Conservation (phyloP, 1,140 invertebrate species). For the Meloidogyne hapla region DNA sequence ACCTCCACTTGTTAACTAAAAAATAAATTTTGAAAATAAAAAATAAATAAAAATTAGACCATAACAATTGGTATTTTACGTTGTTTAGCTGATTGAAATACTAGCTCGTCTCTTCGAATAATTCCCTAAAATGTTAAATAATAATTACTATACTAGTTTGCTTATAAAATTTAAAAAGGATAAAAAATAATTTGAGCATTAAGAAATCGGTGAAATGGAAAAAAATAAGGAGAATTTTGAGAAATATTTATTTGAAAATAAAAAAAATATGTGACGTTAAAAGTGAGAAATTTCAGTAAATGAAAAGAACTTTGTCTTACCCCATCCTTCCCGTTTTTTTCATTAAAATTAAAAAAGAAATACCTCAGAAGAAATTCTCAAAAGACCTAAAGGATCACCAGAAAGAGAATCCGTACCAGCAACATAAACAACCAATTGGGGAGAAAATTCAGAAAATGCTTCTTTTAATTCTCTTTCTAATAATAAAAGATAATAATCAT, state of each 20-base stretch:
- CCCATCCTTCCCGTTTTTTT: not conserved
- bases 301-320: not conserved
- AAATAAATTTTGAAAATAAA: not conserved
- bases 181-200: not conserved
- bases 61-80: constrained; percentile 78
- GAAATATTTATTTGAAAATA: not conserved
- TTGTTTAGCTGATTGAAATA: constrained; percentile 74
- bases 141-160: not conserved
- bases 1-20: constrained; percentile 74
- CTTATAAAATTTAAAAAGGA: no score
- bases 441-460: constrained; percentile 74
- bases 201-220: constrained; percentile 1
- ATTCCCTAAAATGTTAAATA: constrained; percentile 71
- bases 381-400: constrained; percentile 75
- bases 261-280: no score
- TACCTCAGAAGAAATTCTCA: constrained; percentile 71
- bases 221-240: constrained; percentile 27
- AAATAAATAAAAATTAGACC: constrained; percentile 67
- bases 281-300: no score
- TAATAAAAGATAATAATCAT: constrained; percentile 74
- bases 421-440: constrained; percentile 81
- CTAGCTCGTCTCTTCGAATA: constrained; percentile 77
- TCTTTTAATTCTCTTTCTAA: constrained; percentile 71
- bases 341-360: constrained; percentile 12
- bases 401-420: constrained; percentile 81